Base-by-base conservation (phyloP, 2,797 vertebrate genomes). In the Cirrhinus mrigala region DNA sequence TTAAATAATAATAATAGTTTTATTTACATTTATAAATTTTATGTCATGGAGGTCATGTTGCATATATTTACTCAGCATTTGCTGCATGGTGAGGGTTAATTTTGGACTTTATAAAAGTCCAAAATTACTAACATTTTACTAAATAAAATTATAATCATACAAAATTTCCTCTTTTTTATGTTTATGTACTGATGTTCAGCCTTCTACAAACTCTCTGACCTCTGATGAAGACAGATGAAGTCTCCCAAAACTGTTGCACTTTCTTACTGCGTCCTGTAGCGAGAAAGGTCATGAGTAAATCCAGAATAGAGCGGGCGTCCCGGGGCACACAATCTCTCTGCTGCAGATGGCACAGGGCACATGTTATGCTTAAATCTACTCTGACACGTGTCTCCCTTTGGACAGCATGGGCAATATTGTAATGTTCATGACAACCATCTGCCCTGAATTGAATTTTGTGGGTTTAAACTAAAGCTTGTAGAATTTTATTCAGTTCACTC, bases 391-490 rank as follows among this genome's bases (percentile, higher is more conserved):
- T 81, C 71, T 84, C 62, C 33, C 24, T 76, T 78, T 46, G 44
- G 71, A 66, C 80, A 50, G 82, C 73, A 24, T 20, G 27, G 15
- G 64, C 20, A 64, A 84, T 83, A 86, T 58, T 75, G 60, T 40
- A 80, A 79, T 62, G 46, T 80, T 68, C 66, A 54, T 14, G 22
- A 22, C 68, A 40, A 24, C 22, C 40, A 76, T 79, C 50, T 70
- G 52, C 48, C 62, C 79, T 78, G 6, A 79, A 50, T 18, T 69
- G 1, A 83, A 56, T 22, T 83, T 11, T 29, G 54, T 71, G 66
- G n/a, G 24, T 50, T 80, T 37, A 22, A 37, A 52, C 2, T 52
- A 9, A 68, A 68, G 62, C 78, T 60, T 71, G 20, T 14, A 29
- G 52, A 54, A 10, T 4, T 56, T 27, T 52, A 27, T 56, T 52